Evolutionary conservation across 2,888 invertebrate species (phyloP), one percentile per base, ranked within the genome.

Genomic region (Prosapia bicincta): DNA sequence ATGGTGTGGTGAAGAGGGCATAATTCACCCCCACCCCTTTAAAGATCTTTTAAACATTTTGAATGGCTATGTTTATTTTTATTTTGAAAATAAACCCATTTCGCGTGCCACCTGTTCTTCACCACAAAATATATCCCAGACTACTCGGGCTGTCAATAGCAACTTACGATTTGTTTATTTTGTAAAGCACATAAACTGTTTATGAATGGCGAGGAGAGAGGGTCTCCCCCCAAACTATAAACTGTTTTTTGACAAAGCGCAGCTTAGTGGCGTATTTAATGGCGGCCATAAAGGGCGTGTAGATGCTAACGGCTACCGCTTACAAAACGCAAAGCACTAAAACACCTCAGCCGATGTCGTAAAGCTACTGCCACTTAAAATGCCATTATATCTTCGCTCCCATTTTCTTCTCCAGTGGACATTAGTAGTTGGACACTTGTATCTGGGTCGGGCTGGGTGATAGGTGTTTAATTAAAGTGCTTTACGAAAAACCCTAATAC

Each of bases 331-430:
- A 32, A 38, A 71, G 71, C 71, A 71, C 66, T 75, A 75, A 75
- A 75, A 75, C 73, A 72, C 76, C 73, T 73, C 32, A 70, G 74
- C 76, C 66, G 68, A 69, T 43, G 71, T 74, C 74, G 70, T 76
- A 74, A 76, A 71, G 68, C 30, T 65, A 69, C 66, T 38, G 71
- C 76, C 76, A 76, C 76, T 76, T 76, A 76, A 76, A 76, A 72
- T 70, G 71, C 72, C 74, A 76, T 76, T 74, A 76, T 71, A 74
- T 74, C 76, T 70, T 72, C 24, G 66, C 66, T 66, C 65, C 66
- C 72, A 72, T 72, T 72, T 72, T 72, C 28, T 54, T 3, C 54
- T 54, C 7, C 20, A 13, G 72, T 71, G 76, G 71, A 70, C 71
- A 54, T 67, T 74, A 76, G 72, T 74, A 54, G 20, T 54, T n/a